Evolutionary conservation across 1,140 invertebrate species (phyloP).

Genomic region (Lepidurus packardi): DNA sequence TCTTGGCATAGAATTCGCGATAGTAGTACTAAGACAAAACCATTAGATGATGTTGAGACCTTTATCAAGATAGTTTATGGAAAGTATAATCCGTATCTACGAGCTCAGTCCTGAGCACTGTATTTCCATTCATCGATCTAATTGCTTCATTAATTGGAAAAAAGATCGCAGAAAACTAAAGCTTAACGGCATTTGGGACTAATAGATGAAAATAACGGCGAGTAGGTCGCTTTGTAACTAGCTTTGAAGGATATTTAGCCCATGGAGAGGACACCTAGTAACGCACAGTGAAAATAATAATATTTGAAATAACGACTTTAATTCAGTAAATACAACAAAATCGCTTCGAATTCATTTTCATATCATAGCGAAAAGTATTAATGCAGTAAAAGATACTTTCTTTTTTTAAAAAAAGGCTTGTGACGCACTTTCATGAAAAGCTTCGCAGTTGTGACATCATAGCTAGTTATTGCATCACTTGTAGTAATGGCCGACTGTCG

Average conservation of each 20-base stretch:
- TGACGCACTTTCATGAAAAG: neutral
- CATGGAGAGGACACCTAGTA: neutral
- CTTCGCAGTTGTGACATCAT: constrained; percentile 6
- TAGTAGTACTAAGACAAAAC: neutral
- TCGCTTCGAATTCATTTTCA: too few species aligned
- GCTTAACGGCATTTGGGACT: too few species aligned
- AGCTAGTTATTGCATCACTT: neutral
- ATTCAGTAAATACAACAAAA: too few species aligned
- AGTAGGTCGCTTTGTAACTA: too few species aligned
- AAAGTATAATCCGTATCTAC: neutral
- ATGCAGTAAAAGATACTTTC: too few species aligned
- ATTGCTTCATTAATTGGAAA: neutral
- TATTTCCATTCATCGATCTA: constrained; percentile 16
- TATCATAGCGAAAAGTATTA: too few species aligned
- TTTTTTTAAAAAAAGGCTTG: neutral
- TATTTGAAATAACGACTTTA: neutral
- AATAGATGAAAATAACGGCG: too few species aligned
- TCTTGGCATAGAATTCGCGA: neutral
- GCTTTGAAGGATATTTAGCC: neutral
- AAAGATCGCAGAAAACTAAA: too few species aligned
- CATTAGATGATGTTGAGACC: neutral
- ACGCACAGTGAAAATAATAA: neutral
- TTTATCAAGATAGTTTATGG: neutral
- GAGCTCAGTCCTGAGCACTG: neutral
- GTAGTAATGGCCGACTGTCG: constrained; percentile 7